These are phyloP conservation scores for Eurytoma adleriae DNA, from an alignment of 2,888 invertebrate genomes.

Conservation along the genomic window DNA sequence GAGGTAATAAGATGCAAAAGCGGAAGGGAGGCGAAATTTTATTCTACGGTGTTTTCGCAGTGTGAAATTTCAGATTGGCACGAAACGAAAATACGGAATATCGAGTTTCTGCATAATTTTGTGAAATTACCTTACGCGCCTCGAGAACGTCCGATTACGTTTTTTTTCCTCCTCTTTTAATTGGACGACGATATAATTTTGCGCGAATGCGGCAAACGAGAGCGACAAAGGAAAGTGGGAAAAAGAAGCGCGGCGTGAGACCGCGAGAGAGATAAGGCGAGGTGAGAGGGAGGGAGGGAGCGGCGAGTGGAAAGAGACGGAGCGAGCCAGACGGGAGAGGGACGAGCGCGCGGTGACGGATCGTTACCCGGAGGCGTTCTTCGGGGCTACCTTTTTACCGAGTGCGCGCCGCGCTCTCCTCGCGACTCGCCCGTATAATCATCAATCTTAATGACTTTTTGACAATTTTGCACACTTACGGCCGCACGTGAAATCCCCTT, in stretches of 20 bases:
- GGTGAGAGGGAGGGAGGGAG: background rate
- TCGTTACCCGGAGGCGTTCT: conserved; percentile 65
- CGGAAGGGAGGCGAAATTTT: too few relatives aligned
- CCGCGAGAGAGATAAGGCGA: background rate
- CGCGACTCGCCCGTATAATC: conserved; percentile 29
- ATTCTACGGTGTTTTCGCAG: too few relatives aligned
- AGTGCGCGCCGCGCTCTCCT: background rate
- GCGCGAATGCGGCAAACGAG: background rate
- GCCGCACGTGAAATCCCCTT: conserved; percentile 11
- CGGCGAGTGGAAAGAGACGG: background rate
- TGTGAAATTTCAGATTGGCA: too few relatives aligned
- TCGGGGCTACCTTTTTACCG: conserved; percentile 35
- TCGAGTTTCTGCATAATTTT: too few relatives aligned
- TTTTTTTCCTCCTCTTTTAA: too few relatives aligned
- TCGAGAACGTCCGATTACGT: too few relatives aligned
- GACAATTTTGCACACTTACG: conserved; percentile 31
- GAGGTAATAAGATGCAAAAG: background rate
- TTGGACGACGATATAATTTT: too few relatives aligned
- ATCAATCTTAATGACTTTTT: conserved; percentile 50
- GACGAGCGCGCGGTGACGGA: conserved; percentile 63
- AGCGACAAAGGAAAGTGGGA: background rate
- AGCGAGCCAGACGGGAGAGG: conserved; percentile 37
- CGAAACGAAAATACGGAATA: too few relatives aligned
- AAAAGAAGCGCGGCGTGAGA: background rate
- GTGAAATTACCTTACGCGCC: too few relatives aligned